Evolutionary conservation across 2,888 invertebrate species (phyloP), one percentile per base, ranked within the genome.

Genomic region (Campoplex nolae): DNA sequence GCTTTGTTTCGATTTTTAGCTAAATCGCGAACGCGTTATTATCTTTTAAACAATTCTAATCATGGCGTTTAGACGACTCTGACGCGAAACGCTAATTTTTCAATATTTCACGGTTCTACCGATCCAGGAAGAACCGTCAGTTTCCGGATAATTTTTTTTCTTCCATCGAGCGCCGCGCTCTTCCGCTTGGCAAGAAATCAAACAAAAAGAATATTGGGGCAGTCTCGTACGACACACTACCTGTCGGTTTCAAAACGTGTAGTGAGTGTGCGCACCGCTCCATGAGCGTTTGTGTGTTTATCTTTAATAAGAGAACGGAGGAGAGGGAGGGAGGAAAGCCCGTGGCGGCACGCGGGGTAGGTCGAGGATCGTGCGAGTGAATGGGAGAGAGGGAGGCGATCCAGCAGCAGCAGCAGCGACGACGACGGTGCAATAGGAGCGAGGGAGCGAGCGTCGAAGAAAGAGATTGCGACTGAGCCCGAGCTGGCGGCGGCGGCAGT

Each of bases 401-500:
- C 65, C 67, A 67, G 80, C 18, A 73, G 70, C 68, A 38, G 35
- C 75, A 65, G 71, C 71, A 73, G 78, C 78, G 13, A 16, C 62
- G 58, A 58, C 58, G 13, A 11, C 58, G 58, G 28, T 58, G 28
- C 58, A 28, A 32, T 58, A 58, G 58, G 28, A 32, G 28, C 38
- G 38, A 38, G 23, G 38, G 38, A 38, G 38, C 58, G 58, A 28
- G 28, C 58, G 58, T 28, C 13, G 28, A 58, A 58, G 58, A 58
- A 58, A 58, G 58, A 58, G 13, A 58, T 11, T 58, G 8, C 23
- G 56, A 56, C 58, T 32, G 13, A 62, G 62, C 62, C 3, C 13
- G 32, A 32, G 32, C 7, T 51, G 18, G 18, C 16, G 28, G 58
- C 13, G 32, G 62, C 73, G 38, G 78, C 87, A 89, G 89, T 89